Evolutionary conservation across 2,113 vertebrate genomes (phyloP), one percentile per base, ranked within the genome.

Genomic region (Centropus unirufus): DNA sequence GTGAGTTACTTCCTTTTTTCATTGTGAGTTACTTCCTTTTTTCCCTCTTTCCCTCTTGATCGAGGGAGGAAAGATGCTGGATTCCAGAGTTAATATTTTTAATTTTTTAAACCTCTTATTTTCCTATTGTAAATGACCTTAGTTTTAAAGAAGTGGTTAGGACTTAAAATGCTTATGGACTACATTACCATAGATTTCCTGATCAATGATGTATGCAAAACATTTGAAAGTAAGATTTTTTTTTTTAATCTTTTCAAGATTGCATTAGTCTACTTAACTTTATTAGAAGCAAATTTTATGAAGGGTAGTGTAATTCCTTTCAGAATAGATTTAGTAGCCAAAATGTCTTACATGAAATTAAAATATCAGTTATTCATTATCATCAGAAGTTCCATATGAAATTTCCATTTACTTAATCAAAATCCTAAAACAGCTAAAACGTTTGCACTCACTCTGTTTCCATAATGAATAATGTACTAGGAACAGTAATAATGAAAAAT

Each of bases 351-450:
- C 72, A 82, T 73, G 34, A 85, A 94, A 94, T 87, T 93, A 92
- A 87, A 91, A 90, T 70, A 85, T 73, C 52, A 39, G 74, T 59
- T 90, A 81, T 92, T 93, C 76, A 77, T 86, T 92, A 86, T 80
- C 26, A 74, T 91, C 74, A 83, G 67, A 85, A 61, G 49, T 59
- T 93, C 75, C 14, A 3, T 74, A 77, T 91, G 79, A 94, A 96
- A 96, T 90, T 93, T 90, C 88, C 87, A 92, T 95, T 94, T 95
- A 82, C 70, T 93, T 92, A 95, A 93, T 77, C 63, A 77, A 92
- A 90, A 47, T 39, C 54, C 59, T 87, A 77, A 81, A 96, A 66
- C 23, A 39, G 84, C 58, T 91, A 44, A 76, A 84, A 81, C 57
- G 61, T 80, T 89, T 83, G 58, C 76, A 80, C 34, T 76, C 14